Evolutionary conservation across 1,140 invertebrate genomes (phyloP), one percentile per base, ranked within the genome.

Genomic region (Gryllus bimaculatus): DNA sequence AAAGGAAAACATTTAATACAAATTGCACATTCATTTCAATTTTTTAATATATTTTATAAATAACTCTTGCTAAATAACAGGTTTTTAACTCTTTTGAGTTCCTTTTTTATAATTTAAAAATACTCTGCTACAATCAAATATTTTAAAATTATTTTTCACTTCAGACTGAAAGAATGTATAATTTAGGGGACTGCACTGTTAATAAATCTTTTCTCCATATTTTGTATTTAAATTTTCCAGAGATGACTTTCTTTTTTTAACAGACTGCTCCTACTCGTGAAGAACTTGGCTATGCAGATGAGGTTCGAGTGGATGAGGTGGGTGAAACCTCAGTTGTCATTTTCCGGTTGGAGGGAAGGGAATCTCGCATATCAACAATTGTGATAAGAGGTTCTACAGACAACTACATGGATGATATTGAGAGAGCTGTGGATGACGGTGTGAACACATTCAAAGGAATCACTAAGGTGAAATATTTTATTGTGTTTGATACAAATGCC

Each of bases 351-450:
- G 92, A 93, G 66, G 90, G 90, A 49, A 89, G 87, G 74, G 95
- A 97, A 81, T 96, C 94, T 48, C 91, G 93, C 39, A 94, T 99
- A 80, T 91, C 96, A 0, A 99, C 98, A 0, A 91, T 99, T 83
- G 92, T 99, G 18, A 90, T 99, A 79, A 90, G 98, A 81, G 98
- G 98, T 0, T 94, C 98, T 0, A 99, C 98, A 20, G 96, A 99
- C 80, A 99, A 98, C 85, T 96, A 96, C 81, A 97, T 99, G 95
- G 98, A 99, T 87, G 98, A 99, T 83, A 95, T 99, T 84, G 98
- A 99, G 87, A 90, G 98, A 82, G 96, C 98, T 54, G 92, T 99
- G 82, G 97, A 99, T 87, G 98, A 99, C 89, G 98, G 96, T 82
- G 96, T 99, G 7, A 99, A 99, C 84, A 98, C 96, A 26, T 99